These are phyloP conservation scores for Ctena decussata DNA, from an alignment of 2,888 invertebrate genomes.

Conservation along the genomic window DNA sequence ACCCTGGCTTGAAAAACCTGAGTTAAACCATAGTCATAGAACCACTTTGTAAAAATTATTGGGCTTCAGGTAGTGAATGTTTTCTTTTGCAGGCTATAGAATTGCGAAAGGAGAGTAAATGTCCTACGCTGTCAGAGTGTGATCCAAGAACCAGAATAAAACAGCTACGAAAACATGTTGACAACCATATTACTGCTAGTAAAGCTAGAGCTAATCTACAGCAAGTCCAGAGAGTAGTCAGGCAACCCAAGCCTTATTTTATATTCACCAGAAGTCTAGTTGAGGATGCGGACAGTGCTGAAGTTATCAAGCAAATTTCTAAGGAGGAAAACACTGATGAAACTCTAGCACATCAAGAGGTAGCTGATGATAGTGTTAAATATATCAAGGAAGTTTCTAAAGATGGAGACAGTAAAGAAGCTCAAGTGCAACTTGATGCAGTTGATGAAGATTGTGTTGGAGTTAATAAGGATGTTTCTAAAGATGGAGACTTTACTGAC, in stretches of 20 bases:
- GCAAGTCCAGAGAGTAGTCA: constrained; percentile 20
- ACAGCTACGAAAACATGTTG: constrained; percentile 52
- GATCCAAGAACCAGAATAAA: constrained; percentile 79
- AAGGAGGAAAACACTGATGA: too few relatives aligned
- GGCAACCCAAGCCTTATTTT: not conserved
- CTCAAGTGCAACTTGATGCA: too few relatives aligned
- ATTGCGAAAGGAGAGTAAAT: constrained; percentile 73
- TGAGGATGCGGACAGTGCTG: not conserved
- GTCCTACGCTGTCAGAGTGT: constrained; percentile 72
- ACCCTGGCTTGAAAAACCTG: too few relatives aligned
- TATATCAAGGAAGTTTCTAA: too few relatives aligned
- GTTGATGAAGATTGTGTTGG: not conserved
- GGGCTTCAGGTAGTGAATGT: too few relatives aligned
- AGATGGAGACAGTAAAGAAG: too few relatives aligned
- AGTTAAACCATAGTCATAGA: too few relatives aligned
- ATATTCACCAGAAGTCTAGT: not conserved
- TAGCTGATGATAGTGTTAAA: too few relatives aligned
- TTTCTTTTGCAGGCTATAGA: constrained; percentile 78
- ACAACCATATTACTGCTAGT: constrained; percentile 54
- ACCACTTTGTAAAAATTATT: too few relatives aligned
- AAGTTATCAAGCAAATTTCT: too few relatives aligned
- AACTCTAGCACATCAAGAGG: too few relatives aligned
- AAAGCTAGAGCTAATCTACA: constrained; percentile 70
- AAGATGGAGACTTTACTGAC: not conserved
- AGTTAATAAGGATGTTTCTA: not conserved